Evolutionary conservation across 2,888 invertebrate genomes (phyloP).

Genomic region (Oligia fasciuncula): DNA sequence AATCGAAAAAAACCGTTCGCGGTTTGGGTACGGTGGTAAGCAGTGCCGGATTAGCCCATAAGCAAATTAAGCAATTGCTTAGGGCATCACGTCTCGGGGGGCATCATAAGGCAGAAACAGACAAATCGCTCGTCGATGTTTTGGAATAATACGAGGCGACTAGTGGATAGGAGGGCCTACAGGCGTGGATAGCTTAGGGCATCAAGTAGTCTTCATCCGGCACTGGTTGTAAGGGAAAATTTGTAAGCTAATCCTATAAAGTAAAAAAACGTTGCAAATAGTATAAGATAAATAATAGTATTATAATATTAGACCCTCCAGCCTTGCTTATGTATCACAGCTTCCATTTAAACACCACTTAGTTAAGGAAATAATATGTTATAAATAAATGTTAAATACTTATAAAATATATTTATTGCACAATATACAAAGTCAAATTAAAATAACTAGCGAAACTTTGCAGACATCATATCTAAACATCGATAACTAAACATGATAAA

Average conservation of each 20-base stretch:
- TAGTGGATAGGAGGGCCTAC: too few relatives aligned
- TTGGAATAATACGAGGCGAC: too few relatives aligned
- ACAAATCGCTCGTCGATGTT: too few relatives aligned
- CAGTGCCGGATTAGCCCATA: too few relatives aligned
- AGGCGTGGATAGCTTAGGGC: too few relatives aligned
- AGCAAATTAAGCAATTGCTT: too few relatives aligned
- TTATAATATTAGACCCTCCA: slow-evolving; percentile 29
- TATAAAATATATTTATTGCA: slow-evolving; percentile 46
- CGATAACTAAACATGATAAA: too few relatives aligned
- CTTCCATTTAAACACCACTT: slow-evolving; percentile 39
- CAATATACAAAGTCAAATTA: slow-evolving; percentile 6
- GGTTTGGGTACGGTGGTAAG: neutral
- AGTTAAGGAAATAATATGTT: slow-evolving; percentile 17
- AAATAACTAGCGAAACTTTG: neutral
- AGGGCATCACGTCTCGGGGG: too few relatives aligned
- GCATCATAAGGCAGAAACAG: too few relatives aligned
- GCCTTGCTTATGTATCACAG: slow-evolving; percentile 41
- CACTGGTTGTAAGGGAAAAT: neutral
- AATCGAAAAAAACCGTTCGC: neutral
- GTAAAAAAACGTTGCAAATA: slow-evolving; percentile 1
- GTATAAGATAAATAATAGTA: slow-evolving; percentile 27
- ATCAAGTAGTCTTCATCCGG: too few relatives aligned
- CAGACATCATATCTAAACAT: too few relatives aligned
- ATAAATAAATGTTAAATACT: slow-evolving; percentile 30
- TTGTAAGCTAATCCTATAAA: neutral